Base-by-base conservation (phyloP, 2,797 vertebrate genomes). In the Propithecus perrieri region DNA sequence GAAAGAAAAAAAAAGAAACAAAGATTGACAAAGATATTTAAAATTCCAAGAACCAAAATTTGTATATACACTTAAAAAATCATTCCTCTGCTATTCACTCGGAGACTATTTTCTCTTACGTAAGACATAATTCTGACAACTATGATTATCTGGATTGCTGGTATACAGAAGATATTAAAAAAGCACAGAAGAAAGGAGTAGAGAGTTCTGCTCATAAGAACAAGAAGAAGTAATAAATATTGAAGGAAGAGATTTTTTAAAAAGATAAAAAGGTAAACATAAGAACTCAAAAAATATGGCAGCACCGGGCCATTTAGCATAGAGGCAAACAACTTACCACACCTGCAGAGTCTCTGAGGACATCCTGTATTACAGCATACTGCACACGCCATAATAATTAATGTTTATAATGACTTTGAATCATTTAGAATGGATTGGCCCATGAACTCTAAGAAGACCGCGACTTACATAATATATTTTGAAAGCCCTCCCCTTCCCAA, bases 341-440 rank as follows among this genome's bases (percentile, higher is more conserved):
- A 55, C 89, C 95, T 63, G 41, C 6, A 17, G 55, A 38, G 76
- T 43, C 30, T 76, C 53, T 2, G 11, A 91, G 75, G 72, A 61
- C 80, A 46, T 50, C 85, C 79, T 90, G 88, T 57, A 46, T 93
- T 65, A 71, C 83, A 53, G 95, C 96, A 97, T 78, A 81, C 79
- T 93, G 46, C 4, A 48, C 93, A 94, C 75, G 10, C 80, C 91
- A 93, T 33, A 26, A 26, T 89, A 97, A 97, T 94, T 93, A 93
- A 91, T 94, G 89, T 78, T 96, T 69, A 90, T 95, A 85, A 93
- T 96, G 94, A 91, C 81, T 95, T 80, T 65, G 91, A 89, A 91
- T 94, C 61, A 96, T 86, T 87, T 91, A 78, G 88, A 93, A 96
- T 85, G 84, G 76, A 95, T 97, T 97, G 94, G 78, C 80, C 30